Evolutionary conservation across 2,797 vertebrate genomes (phyloP), one percentile per base, ranked within the genome.

Genomic region (Rhinophrynus dorsalis): DNA sequence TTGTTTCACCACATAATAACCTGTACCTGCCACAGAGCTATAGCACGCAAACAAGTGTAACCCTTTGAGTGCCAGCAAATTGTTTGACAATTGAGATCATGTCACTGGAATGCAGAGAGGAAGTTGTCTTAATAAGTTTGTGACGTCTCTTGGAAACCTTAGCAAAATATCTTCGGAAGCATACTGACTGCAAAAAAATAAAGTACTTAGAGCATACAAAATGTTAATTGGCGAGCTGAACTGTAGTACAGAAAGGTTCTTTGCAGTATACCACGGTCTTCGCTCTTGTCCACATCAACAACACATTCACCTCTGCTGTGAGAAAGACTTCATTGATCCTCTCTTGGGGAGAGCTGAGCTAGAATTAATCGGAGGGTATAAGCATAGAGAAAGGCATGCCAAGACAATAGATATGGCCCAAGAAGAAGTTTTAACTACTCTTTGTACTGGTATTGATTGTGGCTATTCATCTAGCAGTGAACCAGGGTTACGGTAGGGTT

Each of bases 341-440:
- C 92, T 99, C 5, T 86, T 99, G 45, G 92, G 94, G 60, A 90
- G 96, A 55, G 97, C 97, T 2, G 96, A 99, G 78, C 96, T 96
- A 3, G 96, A 99, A 89, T 97, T 98, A 70, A 91, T 94, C 75
- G 96, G 96, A 85, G 95, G 93, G 79, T 98, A 96, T 61, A 95
- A 98, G 97, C 98, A 92, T 94, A 93, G 96, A 82, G 96, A 98
- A 83, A 91, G 96, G 66, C 97, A 99, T 67, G 96, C 97, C 59
- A 99, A 98, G 85, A 99, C 96, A 65, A 98, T 99, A 78, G 97
- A 98, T 62, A 92, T 97, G 63, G 97, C 97, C 76, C 97, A 99
- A 85, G 96, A 98, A 83, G 97, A 98, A 83, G 97, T 99, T 75
- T 85, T 99, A 73, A 98, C 96, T 50, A 98, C 96, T 84, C 84